Base-by-base conservation (phyloP, 92 coral and sea anemone genomes). In the Chrysogorgia sp. region DNA sequence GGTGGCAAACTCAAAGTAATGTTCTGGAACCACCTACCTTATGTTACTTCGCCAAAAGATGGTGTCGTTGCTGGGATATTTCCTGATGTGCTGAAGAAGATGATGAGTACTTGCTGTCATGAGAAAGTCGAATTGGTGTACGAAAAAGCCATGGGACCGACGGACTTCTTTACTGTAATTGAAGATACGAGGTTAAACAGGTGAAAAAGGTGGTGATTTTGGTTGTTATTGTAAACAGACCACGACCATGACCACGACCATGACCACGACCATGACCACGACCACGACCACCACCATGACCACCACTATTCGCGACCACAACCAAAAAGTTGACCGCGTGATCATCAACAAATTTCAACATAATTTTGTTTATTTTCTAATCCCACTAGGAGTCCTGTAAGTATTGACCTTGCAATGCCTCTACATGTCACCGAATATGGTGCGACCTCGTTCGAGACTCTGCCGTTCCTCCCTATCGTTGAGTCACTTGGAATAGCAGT, bases 401-500 rank as follows among this genome's bases (percentile, higher is more conserved):
- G 21, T n/a, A 53, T 52, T 55, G 79, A 72, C 64, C 58, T 72
- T 1, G 65, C 65, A 4, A 29, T 72, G 65, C 79, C 79, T 2
- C 34, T 72, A 1, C 79, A 56, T 41, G 35, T 33, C 19, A 40
- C 48, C 47, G 24, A 53, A 33, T 72, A 31, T 26, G 79, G 65
- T 29, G 55, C 24, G 47, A 24, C 79, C 30, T 31, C 52, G 2
- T 53, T 72, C 33, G 79, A 56, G 63, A 56, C 65, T 1, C 58
- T 72, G 24, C 63, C 90, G 20, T 96, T 83, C 40, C 67, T 90
- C 1, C 92, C 91, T 17, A 28, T 96, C 15, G 77, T 82, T 1
- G 96, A 92, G 71, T 96, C 99, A 3, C 83, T 96, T 25, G 96
- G 97, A 8, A 84, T 82, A 37, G 99, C 97, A 3, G 86, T 96